A percentile compares a stretch with the other conserved stretches of the same genome.
These are phyloP conservation scores for Semaprochilodus insignis DNA, from an alignment of 2,797 vertebrate genomes.

Conservation along the genomic window DNA sequence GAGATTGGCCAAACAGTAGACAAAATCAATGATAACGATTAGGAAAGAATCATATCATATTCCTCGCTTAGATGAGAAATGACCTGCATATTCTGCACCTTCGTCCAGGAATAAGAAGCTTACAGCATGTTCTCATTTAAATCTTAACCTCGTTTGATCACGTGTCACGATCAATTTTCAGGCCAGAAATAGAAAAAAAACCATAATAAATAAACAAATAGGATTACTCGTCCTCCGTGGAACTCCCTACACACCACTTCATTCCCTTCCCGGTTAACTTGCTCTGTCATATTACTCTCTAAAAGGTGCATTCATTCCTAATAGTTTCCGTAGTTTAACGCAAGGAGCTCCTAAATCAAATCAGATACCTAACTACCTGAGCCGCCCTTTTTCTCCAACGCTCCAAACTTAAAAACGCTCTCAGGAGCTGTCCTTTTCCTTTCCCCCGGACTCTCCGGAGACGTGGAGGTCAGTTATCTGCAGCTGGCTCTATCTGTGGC, in stretches of 20 bases:
- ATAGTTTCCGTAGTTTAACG: neutral
- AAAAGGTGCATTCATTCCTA: neutral
- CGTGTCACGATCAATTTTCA: no score
- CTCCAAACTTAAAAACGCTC: constrained; percentile 29
- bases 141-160: no score
- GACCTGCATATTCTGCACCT: neutral
- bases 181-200: no score
- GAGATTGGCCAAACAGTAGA: constrained; percentile 10
- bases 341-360: neutral
- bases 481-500: constrained; percentile 42
- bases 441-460: constrained; percentile 14
- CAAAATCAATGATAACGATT: constrained; percentile 16
- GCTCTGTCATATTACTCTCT: neutral
- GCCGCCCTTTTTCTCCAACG: neutral
- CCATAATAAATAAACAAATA: neutral
- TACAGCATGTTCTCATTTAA: neutral
- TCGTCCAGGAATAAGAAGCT: neutral
- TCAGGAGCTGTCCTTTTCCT: constrained; percentile 24
- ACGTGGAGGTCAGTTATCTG: constrained; percentile 64
- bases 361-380: neutral
- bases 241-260: neutral
- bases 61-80: neutral
- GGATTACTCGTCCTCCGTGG: neutral
- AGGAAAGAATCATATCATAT: constrained; percentile 10
- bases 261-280: neutral